Conservation (phyloP, 2,888 invertebrate genomes). For the Limnephilus rhombicus region DNA sequence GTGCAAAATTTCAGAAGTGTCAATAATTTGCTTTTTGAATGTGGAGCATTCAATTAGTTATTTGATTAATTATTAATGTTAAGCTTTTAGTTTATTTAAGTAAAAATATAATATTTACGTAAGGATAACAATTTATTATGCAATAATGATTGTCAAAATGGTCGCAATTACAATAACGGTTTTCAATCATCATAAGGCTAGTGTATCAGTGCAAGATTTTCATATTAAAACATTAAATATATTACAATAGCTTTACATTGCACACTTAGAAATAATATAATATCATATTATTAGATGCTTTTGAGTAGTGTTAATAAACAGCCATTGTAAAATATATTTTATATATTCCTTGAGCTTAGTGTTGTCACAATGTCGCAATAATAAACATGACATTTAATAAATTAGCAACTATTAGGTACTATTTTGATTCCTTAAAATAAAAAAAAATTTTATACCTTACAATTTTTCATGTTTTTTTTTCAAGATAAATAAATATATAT, state of each 20-base stretch:
- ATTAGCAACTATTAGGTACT: not conserved
- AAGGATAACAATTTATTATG: not conserved
- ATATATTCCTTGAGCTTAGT: constrained; percentile 14
- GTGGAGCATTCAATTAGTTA: not conserved
- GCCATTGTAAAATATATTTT: not conserved
- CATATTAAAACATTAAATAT: not conserved
- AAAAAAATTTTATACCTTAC: not conserved
- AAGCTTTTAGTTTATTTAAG: not conserved
- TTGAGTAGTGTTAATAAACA: not conserved
- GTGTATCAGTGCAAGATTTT: constrained; percentile 20
- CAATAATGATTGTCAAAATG: not conserved
- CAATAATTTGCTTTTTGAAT: not conserved
- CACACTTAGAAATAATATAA: not conserved
- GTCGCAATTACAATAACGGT: not conserved
- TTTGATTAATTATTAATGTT: not conserved
- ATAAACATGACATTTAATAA: constrained; percentile 21
- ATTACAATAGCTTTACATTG: not conserved
- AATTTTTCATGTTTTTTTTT: not conserved
- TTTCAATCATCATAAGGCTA: constrained; percentile 31
- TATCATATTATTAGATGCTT: constrained; percentile 4
- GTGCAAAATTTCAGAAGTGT: too few relatives aligned
- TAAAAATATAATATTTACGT: not conserved
- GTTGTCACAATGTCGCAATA: constrained; percentile 35
- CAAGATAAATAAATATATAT: too few relatives aligned
- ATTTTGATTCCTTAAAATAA: not conserved